Percentiles rank a stretch among this genome's conserved stretches.
phyloP scores from a whole-genome alignment of 2,797 vertebrate genomes.

The Molossus molossus region DNA sequence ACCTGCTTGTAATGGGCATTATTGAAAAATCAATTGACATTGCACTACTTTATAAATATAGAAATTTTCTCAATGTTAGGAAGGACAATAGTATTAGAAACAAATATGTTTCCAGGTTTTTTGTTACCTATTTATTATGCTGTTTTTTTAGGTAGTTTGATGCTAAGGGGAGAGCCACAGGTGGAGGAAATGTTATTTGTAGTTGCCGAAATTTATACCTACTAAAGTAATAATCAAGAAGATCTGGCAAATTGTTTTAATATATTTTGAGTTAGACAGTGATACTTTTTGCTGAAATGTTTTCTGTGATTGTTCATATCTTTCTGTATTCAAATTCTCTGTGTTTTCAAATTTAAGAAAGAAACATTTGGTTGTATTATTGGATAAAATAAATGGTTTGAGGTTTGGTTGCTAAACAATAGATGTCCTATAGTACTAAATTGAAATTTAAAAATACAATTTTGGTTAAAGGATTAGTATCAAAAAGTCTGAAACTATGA shows the following conservation, averaged over 20 bases:
- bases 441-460: constrained; percentile 66
- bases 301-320: constrained; percentile 70
- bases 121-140: constrained; percentile 57
- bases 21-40: constrained; percentile 36
- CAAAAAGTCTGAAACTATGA: constrained; percentile 47
- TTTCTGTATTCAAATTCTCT: constrained; percentile 72
- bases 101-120: constrained; percentile 55
- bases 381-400: constrained; percentile 83
- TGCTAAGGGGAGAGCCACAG: constrained; percentile 59
- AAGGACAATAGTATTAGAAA: constrained; percentile 65
- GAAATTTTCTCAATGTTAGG: constrained; percentile 7
- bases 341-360: constrained; percentile 53
- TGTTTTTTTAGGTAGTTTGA: constrained; percentile 78
- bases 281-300: constrained; percentile 58
- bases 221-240: constrained; percentile 56
- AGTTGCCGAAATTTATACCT: constrained; percentile 63
- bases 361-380: constrained; percentile 70
- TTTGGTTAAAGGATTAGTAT: constrained; percentile 63
- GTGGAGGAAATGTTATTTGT: constrained; percentile 57
- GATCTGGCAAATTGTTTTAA: constrained; percentile 59
- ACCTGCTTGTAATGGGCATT: constrained; percentile 65
- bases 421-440: constrained; percentile 51
- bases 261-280: constrained; percentile 62
- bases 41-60: constrained; percentile 53
- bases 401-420: constrained; percentile 84